Evolutionary conservation across 2,888 invertebrate genomes (phyloP).

Genomic region (Lasioglossum morio): DNA sequence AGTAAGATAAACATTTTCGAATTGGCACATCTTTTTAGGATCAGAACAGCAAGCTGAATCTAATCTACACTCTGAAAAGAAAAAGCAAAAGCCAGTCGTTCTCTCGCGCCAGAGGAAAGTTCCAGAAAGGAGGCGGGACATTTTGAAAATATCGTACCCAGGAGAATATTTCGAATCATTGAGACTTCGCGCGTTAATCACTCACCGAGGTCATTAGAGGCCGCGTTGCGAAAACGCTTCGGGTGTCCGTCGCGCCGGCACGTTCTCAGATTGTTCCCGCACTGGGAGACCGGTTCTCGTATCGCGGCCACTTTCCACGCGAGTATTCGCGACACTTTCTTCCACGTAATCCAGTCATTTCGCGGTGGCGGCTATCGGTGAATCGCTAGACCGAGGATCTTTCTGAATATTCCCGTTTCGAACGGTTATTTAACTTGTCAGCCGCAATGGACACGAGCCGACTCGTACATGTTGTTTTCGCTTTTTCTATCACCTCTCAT

Average conservation of each 20-base stretch:
- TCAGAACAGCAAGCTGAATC: no score
- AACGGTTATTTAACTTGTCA: neutral
- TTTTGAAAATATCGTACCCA: neutral
- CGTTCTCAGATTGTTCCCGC: neutral
- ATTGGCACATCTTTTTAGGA: neutral
- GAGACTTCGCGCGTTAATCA: constrained; percentile 5
- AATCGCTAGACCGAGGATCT: neutral
- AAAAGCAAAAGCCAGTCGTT: neutral
- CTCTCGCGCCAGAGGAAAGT: neutral
- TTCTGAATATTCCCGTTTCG: neutral
- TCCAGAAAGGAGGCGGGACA: neutral
- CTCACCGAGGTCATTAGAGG: constrained; percentile 47
- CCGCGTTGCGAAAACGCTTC: neutral
- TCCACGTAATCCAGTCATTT: constrained; percentile 11
- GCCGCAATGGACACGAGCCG: neutral
- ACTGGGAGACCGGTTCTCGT: constrained; percentile 5
- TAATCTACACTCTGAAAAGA: neutral
- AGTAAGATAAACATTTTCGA: no score
- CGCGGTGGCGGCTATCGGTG: neutral
- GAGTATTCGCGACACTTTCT: constrained; percentile 23
- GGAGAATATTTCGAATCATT: neutral
- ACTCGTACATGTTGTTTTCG: neutral
- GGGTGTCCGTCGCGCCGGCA: neutral
- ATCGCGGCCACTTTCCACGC: constrained; percentile 30
- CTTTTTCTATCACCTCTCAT: neutral